Evolutionary conservation across 2,113 vertebrate species (phyloP).

Genomic region (Argyrosomus japonicus): DNA sequence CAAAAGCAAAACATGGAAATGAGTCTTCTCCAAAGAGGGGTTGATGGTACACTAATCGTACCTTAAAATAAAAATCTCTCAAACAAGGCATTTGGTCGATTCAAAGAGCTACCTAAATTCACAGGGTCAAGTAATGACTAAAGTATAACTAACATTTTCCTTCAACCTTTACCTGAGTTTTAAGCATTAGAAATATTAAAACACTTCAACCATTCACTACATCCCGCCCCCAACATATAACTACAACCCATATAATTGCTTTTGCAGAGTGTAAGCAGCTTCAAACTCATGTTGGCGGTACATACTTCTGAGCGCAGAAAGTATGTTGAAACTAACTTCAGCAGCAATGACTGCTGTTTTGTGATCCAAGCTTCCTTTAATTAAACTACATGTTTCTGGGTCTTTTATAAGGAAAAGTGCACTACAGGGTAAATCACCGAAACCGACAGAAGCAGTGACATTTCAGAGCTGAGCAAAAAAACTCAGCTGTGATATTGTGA

Average conservation of each 20-base stretch:
- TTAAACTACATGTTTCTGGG: constrained; percentile 48
- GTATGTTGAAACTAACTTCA: constrained; percentile 1
- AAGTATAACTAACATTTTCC: constrained; percentile 36
- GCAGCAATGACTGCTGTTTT: constrained; percentile 29
- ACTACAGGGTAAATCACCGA: constrained; percentile 48
- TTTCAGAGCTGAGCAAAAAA: constrained; percentile 17
- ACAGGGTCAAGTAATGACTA: constrained; percentile 54
- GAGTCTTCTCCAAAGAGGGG: constrained; percentile 16
- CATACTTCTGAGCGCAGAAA: constrained; percentile 11
- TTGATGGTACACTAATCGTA: constrained; percentile 40
- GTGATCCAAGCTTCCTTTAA: constrained; percentile 33
- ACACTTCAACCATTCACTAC: constrained; percentile 23
- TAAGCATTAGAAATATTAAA: constrained; percentile 53
- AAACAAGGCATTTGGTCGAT: constrained; percentile 76
- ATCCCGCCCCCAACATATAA: constrained; percentile 17
- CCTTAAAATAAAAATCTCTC: constrained; percentile 46
- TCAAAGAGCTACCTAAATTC: constrained; percentile 58
- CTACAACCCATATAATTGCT: constrained; percentile 50
- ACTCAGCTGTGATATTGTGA: constrained; percentile 4
- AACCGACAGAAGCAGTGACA: constrained; percentile 21
- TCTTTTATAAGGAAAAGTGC: constrained; percentile 49
- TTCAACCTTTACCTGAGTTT: constrained; percentile 77
- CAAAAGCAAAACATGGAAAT: constrained; percentile 33
- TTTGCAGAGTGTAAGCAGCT: constrained; percentile 64
- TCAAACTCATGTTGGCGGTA: constrained; percentile 36